These are phyloP conservation scores for Paralinhomoeus sp. DNA, from an alignment of 2,888 invertebrate genomes.

Conservation along the genomic window DNA sequence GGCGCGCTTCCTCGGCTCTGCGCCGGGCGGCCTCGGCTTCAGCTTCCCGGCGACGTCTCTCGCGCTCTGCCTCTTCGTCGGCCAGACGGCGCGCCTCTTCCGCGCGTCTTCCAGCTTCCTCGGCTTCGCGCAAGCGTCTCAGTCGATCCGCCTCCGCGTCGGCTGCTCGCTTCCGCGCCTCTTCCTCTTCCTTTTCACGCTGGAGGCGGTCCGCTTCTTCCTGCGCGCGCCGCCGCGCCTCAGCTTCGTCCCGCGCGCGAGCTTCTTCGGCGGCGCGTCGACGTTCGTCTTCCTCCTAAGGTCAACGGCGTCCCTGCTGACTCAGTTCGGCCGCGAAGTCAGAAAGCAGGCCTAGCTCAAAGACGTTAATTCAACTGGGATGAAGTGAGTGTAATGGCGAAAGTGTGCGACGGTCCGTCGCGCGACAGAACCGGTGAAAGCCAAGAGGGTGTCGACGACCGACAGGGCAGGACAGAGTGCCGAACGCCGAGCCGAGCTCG, in stretches of 20 bases:
- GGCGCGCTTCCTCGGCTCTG: constrained; percentile 1
- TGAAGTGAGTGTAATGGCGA: too few species aligned
- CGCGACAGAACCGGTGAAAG: too few species aligned
- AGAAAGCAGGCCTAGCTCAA: too few species aligned
- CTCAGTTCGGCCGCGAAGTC: too few species aligned
- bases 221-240: constrained; percentile 20
- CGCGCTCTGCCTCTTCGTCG: constrained; percentile 14
- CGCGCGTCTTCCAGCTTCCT: background rate
- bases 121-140: background rate
- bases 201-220: constrained; percentile 23
- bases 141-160: constrained; percentile 17
- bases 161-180: constrained; percentile 14
- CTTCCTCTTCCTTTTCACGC: constrained; percentile 22
- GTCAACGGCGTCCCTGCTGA: background rate
- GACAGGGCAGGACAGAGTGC: too few species aligned
- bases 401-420: too few species aligned
- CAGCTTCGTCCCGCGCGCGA: constrained; percentile 22
- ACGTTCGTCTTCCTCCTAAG: constrained; percentile 23
- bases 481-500: too few species aligned
- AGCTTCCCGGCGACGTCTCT: constrained; percentile 7
- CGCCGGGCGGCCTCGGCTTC: constrained; percentile 9
- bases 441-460: too few species aligned
- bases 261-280: constrained; percentile 21
- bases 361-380: too few species aligned
- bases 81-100: background rate